A percentile compares a stretch with the other conserved stretches of the same genome.
Conservation (phyloP, 2,113 vertebrate species). For the Lota lota region DNA sequence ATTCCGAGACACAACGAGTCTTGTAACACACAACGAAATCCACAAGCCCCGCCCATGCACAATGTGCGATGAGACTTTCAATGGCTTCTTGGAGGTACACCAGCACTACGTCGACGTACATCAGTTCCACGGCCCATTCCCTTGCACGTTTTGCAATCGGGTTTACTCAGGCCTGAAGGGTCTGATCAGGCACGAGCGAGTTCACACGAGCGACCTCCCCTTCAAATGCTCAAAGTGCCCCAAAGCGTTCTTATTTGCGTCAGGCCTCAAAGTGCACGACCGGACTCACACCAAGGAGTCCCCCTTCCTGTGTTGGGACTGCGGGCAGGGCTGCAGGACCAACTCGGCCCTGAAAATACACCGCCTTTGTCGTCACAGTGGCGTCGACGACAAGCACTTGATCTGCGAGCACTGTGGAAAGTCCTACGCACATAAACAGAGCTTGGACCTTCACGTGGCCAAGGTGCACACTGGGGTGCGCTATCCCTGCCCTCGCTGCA, state of each 20-base stretch:
- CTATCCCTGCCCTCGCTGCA: no score
- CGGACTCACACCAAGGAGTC: slow-evolving; percentile 18
- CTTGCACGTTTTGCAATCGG: slow-evolving; percentile 16
- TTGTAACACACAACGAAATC: slow-evolving; percentile 12
- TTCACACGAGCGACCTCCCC: slow-evolving; percentile 4
- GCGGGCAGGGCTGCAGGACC: slow-evolving; percentile 20
- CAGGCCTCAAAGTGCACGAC: neutral
- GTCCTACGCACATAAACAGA: slow-evolving; percentile 15
- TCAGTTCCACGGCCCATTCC: slow-evolving; percentile 5
- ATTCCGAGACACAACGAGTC: slow-evolving; percentile 3
- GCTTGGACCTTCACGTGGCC: slow-evolving; percentile 22
- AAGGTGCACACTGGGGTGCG: slow-evolving; percentile 10
- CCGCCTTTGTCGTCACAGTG: slow-evolving; percentile 22
- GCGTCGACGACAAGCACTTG: neutral
- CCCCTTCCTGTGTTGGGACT: slow-evolving; percentile 26
- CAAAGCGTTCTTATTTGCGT: neutral
- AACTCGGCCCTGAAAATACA: slow-evolving; percentile 19
- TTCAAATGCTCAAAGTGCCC: slow-evolving; percentile 6
- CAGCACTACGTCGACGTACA: slow-evolving; percentile 14
- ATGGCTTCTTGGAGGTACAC: slow-evolving; percentile 16
- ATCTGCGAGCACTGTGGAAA: slow-evolving; percentile 14
- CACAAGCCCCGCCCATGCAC: slow-evolving; percentile 22
- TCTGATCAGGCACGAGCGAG: slow-evolving; percentile 23
- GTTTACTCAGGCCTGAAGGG: slow-evolving; percentile 9
- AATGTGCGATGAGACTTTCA: slow-evolving; percentile 13